These are phyloP conservation scores for Caenorhabditis macrosperma DNA, from an alignment of 2,888 invertebrate species.

Conservation along the genomic window DNA sequence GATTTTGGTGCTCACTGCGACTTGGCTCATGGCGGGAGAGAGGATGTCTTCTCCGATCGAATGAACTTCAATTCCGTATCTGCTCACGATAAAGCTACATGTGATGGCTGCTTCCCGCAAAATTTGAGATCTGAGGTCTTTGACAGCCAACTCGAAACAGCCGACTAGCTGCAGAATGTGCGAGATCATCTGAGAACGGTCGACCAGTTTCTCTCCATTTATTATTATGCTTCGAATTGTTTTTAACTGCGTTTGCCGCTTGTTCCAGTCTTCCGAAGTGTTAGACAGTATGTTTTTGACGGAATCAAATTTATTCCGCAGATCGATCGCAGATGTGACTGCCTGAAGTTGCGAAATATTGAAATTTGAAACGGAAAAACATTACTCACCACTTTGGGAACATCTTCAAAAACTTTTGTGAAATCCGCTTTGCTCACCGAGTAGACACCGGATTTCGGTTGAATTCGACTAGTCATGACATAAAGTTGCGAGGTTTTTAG, in stretches of 20 bases:
- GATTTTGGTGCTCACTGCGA: constrained; percentile 57
- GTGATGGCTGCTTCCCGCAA: constrained; percentile 54
- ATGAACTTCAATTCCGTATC: constrained; percentile 47
- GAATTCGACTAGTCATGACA: constrained; percentile 42
- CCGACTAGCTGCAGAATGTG: constrained; percentile 26
- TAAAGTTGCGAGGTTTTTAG: constrained; percentile 11
- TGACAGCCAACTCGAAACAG: constrained; percentile 44
- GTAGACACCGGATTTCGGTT: constrained; percentile 42
- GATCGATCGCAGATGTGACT: constrained; percentile 35
- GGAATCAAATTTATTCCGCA: constrained; percentile 37
- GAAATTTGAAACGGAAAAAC: neutral
- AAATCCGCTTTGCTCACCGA: constrained; percentile 51
- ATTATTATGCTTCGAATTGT: constrained; percentile 37
- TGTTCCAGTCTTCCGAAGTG: constrained; percentile 53
- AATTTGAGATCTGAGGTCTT: constrained; percentile 52
- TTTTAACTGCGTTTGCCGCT: constrained; percentile 48
- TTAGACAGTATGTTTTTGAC: constrained; percentile 33
- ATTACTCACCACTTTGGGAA: constrained; percentile 44
- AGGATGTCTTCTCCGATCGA: constrained; percentile 55
- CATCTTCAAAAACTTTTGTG: constrained; percentile 47
- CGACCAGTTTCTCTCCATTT: constrained; percentile 37
- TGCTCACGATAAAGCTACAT: constrained; percentile 48
- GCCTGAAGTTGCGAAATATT: constrained; percentile 7
- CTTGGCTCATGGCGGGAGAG: constrained; percentile 40
- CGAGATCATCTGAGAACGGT: constrained; percentile 40